These are phyloP conservation scores for Bombus waltoni DNA, from an alignment of 1,140 invertebrate genomes.

Conservation along the genomic window DNA sequence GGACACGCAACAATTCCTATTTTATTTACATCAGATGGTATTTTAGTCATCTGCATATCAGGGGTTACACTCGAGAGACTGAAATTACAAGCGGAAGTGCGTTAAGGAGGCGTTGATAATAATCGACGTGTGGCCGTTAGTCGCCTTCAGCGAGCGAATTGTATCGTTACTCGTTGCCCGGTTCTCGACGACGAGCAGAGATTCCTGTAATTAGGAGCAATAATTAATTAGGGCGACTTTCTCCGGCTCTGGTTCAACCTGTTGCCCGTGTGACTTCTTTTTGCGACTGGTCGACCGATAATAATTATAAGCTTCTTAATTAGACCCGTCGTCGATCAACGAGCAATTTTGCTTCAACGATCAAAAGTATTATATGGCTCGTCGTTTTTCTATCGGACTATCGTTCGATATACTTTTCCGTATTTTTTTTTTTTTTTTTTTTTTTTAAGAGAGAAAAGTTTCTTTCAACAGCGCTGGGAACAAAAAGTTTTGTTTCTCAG, in stretches of 20 bases:
- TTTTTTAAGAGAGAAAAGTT: background rate
- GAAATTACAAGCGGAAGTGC: slow-evolving; percentile 7
- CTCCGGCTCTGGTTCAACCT: background rate
- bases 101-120: slow-evolving; percentile 41
- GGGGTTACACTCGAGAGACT: background rate
- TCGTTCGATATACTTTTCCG: background rate
- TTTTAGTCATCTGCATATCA: background rate
- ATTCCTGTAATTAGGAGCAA: slow-evolving; percentile 48
- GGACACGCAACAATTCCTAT: background rate
- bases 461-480: no score
- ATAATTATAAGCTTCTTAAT: slow-evolving; percentile 47
- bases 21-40: background rate
- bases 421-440: fast-evolving
- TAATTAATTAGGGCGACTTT: slow-evolving; percentile 53
- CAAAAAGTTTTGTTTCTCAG: no score
- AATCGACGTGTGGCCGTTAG: slow-evolving; percentile 38
- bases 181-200: slow-evolving; percentile 5
- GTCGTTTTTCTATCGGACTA: background rate
- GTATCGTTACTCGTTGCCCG: slow-evolving; percentile 14
- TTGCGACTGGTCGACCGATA: background rate
- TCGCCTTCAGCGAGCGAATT: background rate
- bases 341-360: background rate
- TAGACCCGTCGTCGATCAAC: slow-evolving; percentile 17
- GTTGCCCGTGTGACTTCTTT: background rate
- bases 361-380: background rate